Conservation (phyloP, 30 jellyfish, hydroid and myxozoan species). For the Hydractinia symbiolongicarpus region DNA sequence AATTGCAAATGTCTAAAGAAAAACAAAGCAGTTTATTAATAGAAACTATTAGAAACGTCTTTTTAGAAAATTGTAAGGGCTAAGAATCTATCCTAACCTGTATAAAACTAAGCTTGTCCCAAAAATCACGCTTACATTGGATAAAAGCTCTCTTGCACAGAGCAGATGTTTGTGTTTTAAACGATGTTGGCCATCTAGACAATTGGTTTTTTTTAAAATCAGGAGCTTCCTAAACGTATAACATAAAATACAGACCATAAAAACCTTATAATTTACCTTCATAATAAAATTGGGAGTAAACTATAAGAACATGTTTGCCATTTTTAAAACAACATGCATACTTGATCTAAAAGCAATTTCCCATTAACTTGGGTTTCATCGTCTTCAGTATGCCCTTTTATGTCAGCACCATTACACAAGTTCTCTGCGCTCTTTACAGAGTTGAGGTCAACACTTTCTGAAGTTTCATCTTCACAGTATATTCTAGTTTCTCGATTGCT, state of each 20-base stretch:
- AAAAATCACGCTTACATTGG: constrained; percentile 43
- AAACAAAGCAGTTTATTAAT: neutral
- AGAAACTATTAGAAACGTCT: neutral
- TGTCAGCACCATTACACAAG: neutral
- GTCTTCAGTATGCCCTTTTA: neutral
- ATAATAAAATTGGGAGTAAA: no score
- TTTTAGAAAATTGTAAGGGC: neutral
- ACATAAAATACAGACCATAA: neutral
- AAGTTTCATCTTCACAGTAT: neutral
- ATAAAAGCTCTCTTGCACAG: constrained; percentile 46
- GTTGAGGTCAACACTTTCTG: neutral
- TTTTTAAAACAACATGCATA: no score
- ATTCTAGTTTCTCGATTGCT: neutral
- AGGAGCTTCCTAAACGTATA: neutral
- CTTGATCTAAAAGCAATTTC: no score
- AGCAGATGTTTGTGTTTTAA: constrained; percentile 41
- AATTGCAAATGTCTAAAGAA: constrained; percentile 36
- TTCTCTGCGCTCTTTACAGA: neutral
- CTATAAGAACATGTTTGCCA: no score
- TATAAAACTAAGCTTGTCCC: constrained; percentile 44
- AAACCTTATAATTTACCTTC: neutral
- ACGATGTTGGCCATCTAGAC: constrained; percentile 58
- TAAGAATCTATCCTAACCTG: constrained; percentile 32
- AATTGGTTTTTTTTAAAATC: neutral
- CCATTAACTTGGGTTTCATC: neutral